Conservation (phyloP, 2,113 vertebrate species). For the Ciconia maguari region DNA sequence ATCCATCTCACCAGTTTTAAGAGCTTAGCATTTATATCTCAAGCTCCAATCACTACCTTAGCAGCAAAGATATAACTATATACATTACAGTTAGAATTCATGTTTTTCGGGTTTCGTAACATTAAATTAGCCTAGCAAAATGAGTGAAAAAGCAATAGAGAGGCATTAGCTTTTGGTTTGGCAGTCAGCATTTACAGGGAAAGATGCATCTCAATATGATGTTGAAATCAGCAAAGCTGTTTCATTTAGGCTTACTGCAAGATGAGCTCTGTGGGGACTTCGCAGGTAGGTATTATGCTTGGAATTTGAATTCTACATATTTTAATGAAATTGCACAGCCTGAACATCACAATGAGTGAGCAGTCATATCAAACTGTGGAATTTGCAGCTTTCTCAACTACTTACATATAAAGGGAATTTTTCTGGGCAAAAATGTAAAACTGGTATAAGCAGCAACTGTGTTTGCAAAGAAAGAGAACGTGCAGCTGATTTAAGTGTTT, state of each 20-base stretch:
- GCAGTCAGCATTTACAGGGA: not conserved
- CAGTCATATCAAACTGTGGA: not conserved
- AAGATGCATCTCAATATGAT: not conserved
- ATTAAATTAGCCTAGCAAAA: not conserved
- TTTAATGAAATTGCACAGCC: not conserved
- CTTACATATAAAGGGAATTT: not conserved
- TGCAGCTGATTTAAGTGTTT: not conserved
- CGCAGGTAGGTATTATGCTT: not conserved
- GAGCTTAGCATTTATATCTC: not conserved
- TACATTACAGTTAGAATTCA: not conserved
- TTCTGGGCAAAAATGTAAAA: not conserved
- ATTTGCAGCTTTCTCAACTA: not conserved
- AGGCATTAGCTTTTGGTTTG: not conserved
- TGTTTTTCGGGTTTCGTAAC: not conserved
- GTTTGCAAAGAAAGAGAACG: not conserved
- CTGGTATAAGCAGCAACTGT: not conserved
- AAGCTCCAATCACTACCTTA: not conserved
- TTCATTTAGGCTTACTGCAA: not conserved
- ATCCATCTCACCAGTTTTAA: not conserved
- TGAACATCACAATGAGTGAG: not conserved
- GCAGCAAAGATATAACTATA: not conserved
- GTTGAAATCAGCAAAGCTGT: not conserved
- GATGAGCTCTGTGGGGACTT: not conserved
- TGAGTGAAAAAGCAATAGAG: not conserved
- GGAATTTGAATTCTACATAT: not conserved